Conservation (phyloP, 2,113 vertebrate species). For the Pangasianodon hypophthalmus region DNA sequence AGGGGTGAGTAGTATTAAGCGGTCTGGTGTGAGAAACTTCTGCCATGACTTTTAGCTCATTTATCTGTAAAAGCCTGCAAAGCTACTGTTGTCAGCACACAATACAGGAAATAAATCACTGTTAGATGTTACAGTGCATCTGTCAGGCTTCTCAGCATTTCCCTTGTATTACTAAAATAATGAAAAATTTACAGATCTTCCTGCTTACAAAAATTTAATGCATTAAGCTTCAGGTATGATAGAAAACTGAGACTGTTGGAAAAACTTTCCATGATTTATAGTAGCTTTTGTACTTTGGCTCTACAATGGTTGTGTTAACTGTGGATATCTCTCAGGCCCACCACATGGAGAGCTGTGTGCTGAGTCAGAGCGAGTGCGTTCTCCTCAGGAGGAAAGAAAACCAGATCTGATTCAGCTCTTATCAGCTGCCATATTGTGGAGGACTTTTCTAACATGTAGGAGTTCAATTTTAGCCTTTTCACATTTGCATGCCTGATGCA, state of each 20-base stretch:
- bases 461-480: neutral
- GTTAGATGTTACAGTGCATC: constrained; percentile 16
- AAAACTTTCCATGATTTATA: constrained; percentile 10
- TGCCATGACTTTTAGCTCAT: constrained; percentile 19
- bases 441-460: neutral
- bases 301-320: neutral
- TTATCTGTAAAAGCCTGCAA: constrained; percentile 27
- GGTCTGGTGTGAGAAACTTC: constrained; percentile 31
- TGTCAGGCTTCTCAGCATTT: neutral
- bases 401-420: neutral
- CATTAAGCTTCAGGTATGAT: neutral
- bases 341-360: constrained; percentile 6
- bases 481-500: constrained; percentile 17
- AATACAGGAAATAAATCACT: constrained; percentile 35
- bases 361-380: neutral
- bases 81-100: constrained; percentile 20
- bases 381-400: neutral
- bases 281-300: constrained; percentile 23
- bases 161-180: neutral
- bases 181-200: constrained; percentile 23
- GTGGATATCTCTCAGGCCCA: constrained; percentile 1
- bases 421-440: neutral
- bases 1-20: constrained; percentile 22
- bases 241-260: neutral
- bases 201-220: neutral